Percentiles rank a stretch among this genome's conserved stretches.
Evolutionary conservation across 2,888 invertebrate species (phyloP).

Genomic region (Scelioninae gen. 2): DNA sequence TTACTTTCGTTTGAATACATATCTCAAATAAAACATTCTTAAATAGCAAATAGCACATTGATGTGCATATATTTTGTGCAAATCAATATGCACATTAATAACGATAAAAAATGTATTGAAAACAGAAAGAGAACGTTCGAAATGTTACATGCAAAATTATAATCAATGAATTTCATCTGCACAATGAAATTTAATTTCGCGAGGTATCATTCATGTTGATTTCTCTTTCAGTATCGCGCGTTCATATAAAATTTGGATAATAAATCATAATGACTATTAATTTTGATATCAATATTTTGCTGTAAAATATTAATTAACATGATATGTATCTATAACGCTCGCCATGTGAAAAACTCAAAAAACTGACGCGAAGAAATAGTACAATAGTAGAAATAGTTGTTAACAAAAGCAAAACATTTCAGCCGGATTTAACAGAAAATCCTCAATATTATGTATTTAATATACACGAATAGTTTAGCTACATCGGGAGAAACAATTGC

Average conservation of each 20-base stretch:
- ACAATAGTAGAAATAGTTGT: no score
- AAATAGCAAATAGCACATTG: slow-evolving; percentile 25
- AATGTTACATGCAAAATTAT: background rate
- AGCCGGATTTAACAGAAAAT: no score
- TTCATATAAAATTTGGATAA: background rate
- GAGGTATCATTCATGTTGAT: background rate
- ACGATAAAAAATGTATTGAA: slow-evolving; percentile 6
- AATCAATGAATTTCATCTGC: background rate
- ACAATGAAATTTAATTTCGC: background rate
- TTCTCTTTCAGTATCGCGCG: slow-evolving; percentile 19
- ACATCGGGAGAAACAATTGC: no score
- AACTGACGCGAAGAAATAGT: no score
- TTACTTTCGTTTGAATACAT: slow-evolving; percentile 50
- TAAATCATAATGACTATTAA: background rate
- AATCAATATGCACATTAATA: slow-evolving; percentile 18
- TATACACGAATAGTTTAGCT: no score
- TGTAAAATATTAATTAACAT: slow-evolving; percentile 9
- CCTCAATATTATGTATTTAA: no score
- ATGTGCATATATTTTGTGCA: slow-evolving; percentile 28
- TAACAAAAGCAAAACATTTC: background rate
- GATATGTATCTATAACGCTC: slow-evolving; percentile 14
- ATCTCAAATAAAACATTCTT: slow-evolving; percentile 23
- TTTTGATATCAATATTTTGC: background rate
- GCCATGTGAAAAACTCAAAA: background rate
- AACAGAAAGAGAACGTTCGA: slow-evolving; percentile 16